Evolutionary conservation across 2,888 invertebrate genomes (phyloP), one percentile per base, ranked within the genome.

Genomic region (Pandemis cinnamomeana): DNA sequence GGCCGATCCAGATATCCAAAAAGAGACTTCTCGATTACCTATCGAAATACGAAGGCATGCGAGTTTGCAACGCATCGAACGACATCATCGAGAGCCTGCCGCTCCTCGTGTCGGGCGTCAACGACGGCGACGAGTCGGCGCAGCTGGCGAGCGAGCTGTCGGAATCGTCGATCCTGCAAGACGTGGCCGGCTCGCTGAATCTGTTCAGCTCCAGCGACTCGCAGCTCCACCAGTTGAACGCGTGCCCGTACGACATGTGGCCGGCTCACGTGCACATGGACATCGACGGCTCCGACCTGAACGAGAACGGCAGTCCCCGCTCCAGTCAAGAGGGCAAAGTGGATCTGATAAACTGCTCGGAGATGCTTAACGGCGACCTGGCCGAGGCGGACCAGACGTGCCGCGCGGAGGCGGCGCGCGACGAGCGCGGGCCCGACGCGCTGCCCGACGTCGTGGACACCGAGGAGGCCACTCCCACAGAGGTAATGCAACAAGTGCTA

Each of bases 361-460:
- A 95, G 79, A 95, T 95, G 85, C 95, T 95, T 77, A 96, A 97
- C 84, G 97, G 96, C 42, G 97, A 97, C 83, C 89, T 97, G 78
- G 97, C 97, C 0, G 97, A 97, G 88, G 97, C 97, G 10, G 97
- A 97, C 91, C 97, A 97, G 87, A 96, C 96, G 70, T 95, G 96
- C 79, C 95, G 91, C 67, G 76, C 84, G 5, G 92, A 90, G n/a
- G 79, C 78, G 27, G 89, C 88, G 13, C 81, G 75, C 27, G 82
- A 73, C 55, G 74, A 74, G 7, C 58, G 58, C 51, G 80, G 79
- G 48, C 86, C 80, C 8, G 93, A 91, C 61, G 85, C 86, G 61
- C 85, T 94, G 55, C 94, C 94, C 2, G 94, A 94, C 79, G 92
- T 93, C 71, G 91, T 94, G 64, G 94, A 94, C 84, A 91, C 93